phyloP scores from a whole-genome alignment of 2,113 vertebrate species.

The Echinops telfairi region DNA sequence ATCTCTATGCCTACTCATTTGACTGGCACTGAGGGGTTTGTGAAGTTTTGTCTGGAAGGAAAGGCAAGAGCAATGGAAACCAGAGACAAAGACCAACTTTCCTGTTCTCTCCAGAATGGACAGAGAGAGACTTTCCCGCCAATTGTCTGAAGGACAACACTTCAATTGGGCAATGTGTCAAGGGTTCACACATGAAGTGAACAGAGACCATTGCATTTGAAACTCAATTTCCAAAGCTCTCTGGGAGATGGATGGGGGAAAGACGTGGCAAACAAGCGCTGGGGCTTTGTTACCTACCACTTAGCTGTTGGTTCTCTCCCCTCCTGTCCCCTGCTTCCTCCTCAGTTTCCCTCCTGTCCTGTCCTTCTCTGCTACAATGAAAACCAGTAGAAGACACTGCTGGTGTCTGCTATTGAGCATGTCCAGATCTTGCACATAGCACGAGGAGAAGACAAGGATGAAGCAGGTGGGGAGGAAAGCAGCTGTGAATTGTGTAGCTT shows the following conservation, averaged over 20 bases:
- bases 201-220: background rate
- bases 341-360: background rate
- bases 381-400: slow-evolving; percentile 58
- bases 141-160: slow-evolving; percentile 33
- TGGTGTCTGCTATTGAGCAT: slow-evolving; percentile 64
- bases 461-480: background rate
- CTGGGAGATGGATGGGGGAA: slow-evolving; percentile 27
- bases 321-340: background rate
- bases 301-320: background rate
- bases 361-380: slow-evolving; percentile 55
- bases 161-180: background rate
- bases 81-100: slow-evolving; percentile 21
- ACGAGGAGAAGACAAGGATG: background rate
- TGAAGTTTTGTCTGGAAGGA: background rate
- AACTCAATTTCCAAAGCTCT: slow-evolving; percentile 48
- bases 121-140: background rate
- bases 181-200: background rate
- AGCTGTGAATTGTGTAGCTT: slow-evolving; percentile 55
- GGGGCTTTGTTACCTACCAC: slow-evolving; percentile 13
- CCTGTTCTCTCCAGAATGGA: background rate
- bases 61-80: background rate
- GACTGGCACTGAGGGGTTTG: background rate
- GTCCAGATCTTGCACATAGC: slow-evolving; percentile 15
- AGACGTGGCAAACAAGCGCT: background rate
- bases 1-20: background rate